Evolutionary conservation across 2,888 invertebrate species (phyloP), one percentile per base, ranked within the genome.

Genomic region (Palloptera scutellata): DNA sequence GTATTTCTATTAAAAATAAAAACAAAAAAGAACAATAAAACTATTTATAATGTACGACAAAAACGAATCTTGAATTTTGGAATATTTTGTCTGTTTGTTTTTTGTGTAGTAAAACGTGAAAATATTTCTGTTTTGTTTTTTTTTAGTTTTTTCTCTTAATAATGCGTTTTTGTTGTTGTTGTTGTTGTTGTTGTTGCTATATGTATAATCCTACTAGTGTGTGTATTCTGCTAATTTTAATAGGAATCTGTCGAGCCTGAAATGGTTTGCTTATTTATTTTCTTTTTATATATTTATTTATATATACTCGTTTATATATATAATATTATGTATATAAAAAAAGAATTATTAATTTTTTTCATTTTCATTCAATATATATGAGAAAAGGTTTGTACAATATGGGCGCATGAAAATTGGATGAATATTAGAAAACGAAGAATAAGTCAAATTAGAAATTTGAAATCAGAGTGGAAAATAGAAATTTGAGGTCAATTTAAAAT

Each of bases 171-270:
- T 30, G 6, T 30, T 30, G 2, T 30, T 30, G 19, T 19, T 9
- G 19, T 17, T 53, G 53, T 30, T 30, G 19, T 19, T 9, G 19
- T 17, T 53, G 53, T 30, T 30, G 30, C 30, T 30, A 30, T 30
- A 30, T 30, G 30, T 30, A 30, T 30, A 30, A 30, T 30, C 30
- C 30, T 30, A 30, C 30, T 30, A 13, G 17, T 53, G 53, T 17
- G 19, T 53, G 17, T 53, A 53, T 53, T 19, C 41, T 61, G 66
- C 67, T 71, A 71, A 59, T 51, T 66, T 70, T 72, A 75, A 74
- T 75, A 75, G 75, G 75, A 75, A 75, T 75, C 70, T 75, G 70
- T 75, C 70, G 74, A 75, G 74, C 75, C 75, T 75, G 74, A 73
- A 75, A 64, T 75, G 69, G 72, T 75, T 74, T 75, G 71, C 72